A percentile compares a stretch with the other conserved stretches of the same genome.
These are phyloP conservation scores for Quiscalus mexicanus DNA, from an alignment of 2,113 vertebrate genomes.

Conservation along the genomic window DNA sequence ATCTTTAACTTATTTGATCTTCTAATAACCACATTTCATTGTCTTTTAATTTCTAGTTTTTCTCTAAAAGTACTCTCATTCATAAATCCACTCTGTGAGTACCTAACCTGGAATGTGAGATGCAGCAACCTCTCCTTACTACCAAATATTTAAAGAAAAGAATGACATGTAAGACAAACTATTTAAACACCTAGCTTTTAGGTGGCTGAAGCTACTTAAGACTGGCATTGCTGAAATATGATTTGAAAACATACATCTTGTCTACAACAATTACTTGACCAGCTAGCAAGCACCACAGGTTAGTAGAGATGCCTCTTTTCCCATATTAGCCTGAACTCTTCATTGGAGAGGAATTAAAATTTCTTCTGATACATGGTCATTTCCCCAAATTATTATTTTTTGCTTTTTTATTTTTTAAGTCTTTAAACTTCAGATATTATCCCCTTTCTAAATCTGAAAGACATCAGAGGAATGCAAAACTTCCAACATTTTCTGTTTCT, in stretches of 20 bases:
- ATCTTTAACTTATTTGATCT: not conserved
- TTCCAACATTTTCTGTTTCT: not conserved
- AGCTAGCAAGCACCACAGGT: not conserved
- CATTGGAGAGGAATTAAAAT: not conserved
- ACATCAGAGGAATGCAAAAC: not conserved
- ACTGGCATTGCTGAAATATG: not conserved
- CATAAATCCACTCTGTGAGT: not conserved
- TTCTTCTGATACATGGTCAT: not conserved
- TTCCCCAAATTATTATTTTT: not conserved
- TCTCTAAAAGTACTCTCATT: not conserved
- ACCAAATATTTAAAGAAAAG: not conserved
- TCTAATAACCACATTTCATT: not conserved
- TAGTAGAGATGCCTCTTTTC: not conserved
- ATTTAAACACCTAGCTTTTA: not conserved
- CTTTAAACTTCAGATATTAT: not conserved
- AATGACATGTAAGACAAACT: not conserved
- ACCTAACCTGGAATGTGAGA: not conserved
- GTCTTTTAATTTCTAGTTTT: not conserved
- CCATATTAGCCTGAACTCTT: not conserved
- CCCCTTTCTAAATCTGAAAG: not conserved
- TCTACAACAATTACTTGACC: not conserved
- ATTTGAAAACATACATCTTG: not conserved
- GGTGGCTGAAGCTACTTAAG: not conserved
- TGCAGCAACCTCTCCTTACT: not conserved
- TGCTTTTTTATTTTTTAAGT: fast-evolving